These are phyloP conservation scores for Boloria selene DNA, from an alignment of 2,888 invertebrate genomes.

Conservation along the genomic window DNA sequence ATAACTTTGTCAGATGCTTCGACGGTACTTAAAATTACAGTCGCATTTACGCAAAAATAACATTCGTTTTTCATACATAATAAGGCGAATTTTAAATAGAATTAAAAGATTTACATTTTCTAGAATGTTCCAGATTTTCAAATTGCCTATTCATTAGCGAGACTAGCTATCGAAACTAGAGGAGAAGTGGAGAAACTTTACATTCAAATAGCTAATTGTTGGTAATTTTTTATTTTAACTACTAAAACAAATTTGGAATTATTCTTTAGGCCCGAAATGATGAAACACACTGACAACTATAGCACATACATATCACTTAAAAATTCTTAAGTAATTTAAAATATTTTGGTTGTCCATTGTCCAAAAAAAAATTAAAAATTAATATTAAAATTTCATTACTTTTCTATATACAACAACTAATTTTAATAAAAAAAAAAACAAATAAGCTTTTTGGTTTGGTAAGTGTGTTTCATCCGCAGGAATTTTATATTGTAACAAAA, in stretches of 20 bases:
- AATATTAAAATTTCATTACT: too few relatives aligned
- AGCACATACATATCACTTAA: neutral
- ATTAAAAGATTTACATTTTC: constrained; percentile 21
- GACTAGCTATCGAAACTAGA: constrained; percentile 29
- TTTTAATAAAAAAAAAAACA: too few relatives aligned
- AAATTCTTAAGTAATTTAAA: neutral
- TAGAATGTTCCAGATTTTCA: constrained; percentile 7
- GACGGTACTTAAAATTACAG: neutral
- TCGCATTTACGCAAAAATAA: neutral
- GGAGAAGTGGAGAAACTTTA: constrained; percentile 33
- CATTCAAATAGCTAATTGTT: neutral
- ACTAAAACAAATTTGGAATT: neutral
- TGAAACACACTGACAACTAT: neutral
- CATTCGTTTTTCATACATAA: constrained; percentile 25
- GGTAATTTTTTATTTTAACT: neutral
- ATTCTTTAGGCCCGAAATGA: constrained; percentile 16
- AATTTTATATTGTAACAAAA: neutral
- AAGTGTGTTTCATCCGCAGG: neutral
- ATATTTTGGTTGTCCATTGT: neutral
- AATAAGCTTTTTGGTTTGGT: too few relatives aligned
- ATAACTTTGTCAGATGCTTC: constrained; percentile 8
- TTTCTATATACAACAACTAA: too few relatives aligned
- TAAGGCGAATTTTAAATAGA: constrained; percentile 33
- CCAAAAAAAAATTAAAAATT: too few relatives aligned
- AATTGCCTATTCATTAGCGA: constrained; percentile 28